Percentiles rank a stretch among this genome's conserved stretches.
These are phyloP conservation scores for Agrotis clavis DNA, from an alignment of 2,888 invertebrate species.

Conservation along the genomic window DNA sequence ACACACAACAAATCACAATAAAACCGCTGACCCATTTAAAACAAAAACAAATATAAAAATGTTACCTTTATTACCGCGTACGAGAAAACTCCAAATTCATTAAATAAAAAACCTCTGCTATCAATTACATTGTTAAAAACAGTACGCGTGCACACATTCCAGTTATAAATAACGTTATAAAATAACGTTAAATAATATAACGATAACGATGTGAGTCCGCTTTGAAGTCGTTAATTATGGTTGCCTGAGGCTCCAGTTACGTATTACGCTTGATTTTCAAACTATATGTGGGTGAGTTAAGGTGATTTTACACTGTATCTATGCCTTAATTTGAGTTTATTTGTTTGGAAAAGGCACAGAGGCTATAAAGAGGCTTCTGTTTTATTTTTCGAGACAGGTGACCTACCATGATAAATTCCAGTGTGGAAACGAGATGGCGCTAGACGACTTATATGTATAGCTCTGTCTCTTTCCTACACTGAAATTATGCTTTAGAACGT, in stretches of 20 bases:
- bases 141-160: constrained; percentile 35
- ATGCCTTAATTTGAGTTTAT: neutral
- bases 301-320: constrained; percentile 11
- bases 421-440: too few species aligned
- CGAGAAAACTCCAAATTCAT: too few species aligned
- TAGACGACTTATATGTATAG: too few species aligned
- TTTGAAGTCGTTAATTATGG: constrained; percentile 69
- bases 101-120: constrained; percentile 37
- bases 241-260: constrained; percentile 58
- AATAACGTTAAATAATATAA: constrained; percentile 36
- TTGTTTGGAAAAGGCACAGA: neutral
- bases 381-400: too few species aligned
- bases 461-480: too few species aligned
- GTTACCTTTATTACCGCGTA: too few species aligned
- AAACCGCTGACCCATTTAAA: constrained; percentile 6
- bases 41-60: constrained; percentile 2
- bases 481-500: too few species aligned
- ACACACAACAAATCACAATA: neutral
- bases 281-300: constrained; percentile 34
- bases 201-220: constrained; percentile 47
- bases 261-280: constrained; percentile 53
- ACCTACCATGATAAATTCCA: too few species aligned
- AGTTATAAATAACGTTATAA: constrained; percentile 47
- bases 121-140: constrained; percentile 69
- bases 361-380: too few species aligned